phyloP scores from a whole-genome alignment of 2,888 invertebrate genomes.

The Aleiodes leptofemur region DNA sequence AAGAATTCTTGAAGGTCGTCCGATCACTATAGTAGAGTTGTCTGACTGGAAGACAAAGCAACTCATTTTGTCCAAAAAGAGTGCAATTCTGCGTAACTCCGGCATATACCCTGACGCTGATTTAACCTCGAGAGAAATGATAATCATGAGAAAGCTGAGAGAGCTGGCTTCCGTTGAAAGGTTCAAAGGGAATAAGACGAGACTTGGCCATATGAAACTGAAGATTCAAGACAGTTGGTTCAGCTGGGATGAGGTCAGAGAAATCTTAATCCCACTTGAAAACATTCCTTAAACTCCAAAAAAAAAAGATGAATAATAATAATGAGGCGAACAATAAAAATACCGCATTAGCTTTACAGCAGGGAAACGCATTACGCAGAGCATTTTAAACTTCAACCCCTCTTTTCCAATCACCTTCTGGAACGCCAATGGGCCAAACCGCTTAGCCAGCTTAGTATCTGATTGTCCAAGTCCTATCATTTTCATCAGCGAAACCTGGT shows the following conservation, averaged over 20 bases:
- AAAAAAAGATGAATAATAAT: too few species aligned
- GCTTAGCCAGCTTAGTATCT: not conserved
- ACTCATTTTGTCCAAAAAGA: not conserved
- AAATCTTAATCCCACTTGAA: too few species aligned
- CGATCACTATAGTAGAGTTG: too few species aligned
- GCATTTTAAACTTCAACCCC: too few species aligned
- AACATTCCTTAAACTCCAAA: too few species aligned
- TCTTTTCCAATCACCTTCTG: constrained; percentile 32
- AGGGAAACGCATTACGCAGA: not conserved
- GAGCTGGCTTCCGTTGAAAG: not conserved
- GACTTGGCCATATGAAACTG: not conserved
- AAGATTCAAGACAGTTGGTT: not conserved
- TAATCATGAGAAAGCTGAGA: not conserved
- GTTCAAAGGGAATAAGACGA: not conserved
- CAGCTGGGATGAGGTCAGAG: not conserved
- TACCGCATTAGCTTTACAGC: not conserved
- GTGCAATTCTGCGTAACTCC: not conserved
- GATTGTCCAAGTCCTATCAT: not conserved
- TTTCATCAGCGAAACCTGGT: not conserved
- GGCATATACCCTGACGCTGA: not conserved
- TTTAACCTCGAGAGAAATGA: not conserved
- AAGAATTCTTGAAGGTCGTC: too few species aligned
- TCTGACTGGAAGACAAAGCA: not conserved
- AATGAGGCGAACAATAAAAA: not conserved
- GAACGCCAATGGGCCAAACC: not conserved